These are phyloP conservation scores for Thalassarche chlororhynchos DNA, from an alignment of 2,113 vertebrate genomes.

Conservation along the genomic window DNA sequence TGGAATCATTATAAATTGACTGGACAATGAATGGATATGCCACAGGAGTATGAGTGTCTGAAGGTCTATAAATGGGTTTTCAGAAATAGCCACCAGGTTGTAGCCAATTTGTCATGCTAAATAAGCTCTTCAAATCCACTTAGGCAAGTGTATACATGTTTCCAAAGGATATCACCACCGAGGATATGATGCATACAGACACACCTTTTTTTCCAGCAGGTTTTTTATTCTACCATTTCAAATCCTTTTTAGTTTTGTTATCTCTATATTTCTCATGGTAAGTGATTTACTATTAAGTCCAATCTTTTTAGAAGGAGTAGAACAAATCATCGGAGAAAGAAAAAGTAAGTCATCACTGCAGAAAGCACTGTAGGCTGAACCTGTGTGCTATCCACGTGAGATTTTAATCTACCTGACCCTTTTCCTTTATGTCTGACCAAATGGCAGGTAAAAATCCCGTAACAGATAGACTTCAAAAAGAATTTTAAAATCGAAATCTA, in stretches of 20 bases:
- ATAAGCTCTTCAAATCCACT: conserved; percentile 41
- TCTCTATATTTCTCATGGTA: not conserved
- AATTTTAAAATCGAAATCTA: not conserved
- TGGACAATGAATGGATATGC: conserved; percentile 29
- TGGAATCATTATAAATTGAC: conserved; percentile 47
- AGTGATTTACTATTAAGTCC: not conserved
- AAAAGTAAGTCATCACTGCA: not conserved
- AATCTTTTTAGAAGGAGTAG: not conserved
- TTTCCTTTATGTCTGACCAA: conserved; percentile 2
- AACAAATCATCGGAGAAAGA: not conserved
- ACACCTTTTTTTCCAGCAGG: not conserved
- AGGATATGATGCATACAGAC: not conserved
- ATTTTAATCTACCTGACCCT: not conserved
- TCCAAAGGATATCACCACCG: not conserved
- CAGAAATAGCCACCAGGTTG: conserved; percentile 38
- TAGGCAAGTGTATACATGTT: not conserved
- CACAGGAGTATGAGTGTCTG: not conserved
- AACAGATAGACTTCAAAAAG: not conserved
- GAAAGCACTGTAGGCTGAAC: not conserved
- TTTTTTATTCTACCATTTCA: not conserved
- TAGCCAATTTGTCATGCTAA: conserved; percentile 21
- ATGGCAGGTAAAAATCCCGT: not conserved
- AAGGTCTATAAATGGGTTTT: conserved; percentile 10
- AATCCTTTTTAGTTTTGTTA: not conserved
- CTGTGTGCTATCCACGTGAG: not conserved